Conservation (phyloP, 2,888 invertebrate species). For the Pollenia labialis region DNA sequence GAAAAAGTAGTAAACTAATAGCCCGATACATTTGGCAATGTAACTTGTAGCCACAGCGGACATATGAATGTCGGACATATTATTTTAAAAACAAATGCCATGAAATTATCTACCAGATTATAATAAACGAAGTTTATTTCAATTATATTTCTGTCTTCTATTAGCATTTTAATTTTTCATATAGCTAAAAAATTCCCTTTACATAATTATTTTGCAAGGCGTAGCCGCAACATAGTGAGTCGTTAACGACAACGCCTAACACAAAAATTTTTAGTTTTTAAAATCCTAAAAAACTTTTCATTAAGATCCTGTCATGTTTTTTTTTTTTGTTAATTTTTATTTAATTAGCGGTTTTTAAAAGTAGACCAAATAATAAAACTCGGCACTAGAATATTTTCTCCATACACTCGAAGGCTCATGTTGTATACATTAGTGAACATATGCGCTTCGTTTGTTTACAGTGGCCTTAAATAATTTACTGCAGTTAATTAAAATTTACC, state of each 20-base stretch:
- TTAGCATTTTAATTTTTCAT: too few species aligned
- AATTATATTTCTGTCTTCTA: too few species aligned
- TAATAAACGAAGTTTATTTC: too few species aligned
- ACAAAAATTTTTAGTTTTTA: background rate
- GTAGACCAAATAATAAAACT: conserved; percentile 33
- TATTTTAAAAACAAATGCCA: too few species aligned
- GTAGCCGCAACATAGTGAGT: too few species aligned
- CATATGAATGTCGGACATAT: too few species aligned
- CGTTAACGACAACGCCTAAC: background rate
- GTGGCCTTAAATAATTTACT: conserved; percentile 50
- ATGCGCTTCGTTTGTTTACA: conserved; percentile 29
- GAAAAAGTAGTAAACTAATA: too few species aligned
- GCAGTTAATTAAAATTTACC: conserved; percentile 59
- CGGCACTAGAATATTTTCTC: background rate
- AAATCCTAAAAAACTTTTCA: conserved; percentile 10
- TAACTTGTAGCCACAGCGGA: too few species aligned
- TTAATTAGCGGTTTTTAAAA: conserved; percentile 36
- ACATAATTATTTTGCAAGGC: too few species aligned
- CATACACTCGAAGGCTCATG: background rate
- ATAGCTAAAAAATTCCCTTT: too few species aligned
- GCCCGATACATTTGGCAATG: too few species aligned
- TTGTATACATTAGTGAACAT: background rate
- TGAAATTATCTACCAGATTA: too few species aligned
- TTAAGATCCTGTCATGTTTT: background rate
- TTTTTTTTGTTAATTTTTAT: background rate